Evolutionary conservation across 2,797 vertebrate genomes (phyloP).

Genomic region (Trachurus trachurus): DNA sequence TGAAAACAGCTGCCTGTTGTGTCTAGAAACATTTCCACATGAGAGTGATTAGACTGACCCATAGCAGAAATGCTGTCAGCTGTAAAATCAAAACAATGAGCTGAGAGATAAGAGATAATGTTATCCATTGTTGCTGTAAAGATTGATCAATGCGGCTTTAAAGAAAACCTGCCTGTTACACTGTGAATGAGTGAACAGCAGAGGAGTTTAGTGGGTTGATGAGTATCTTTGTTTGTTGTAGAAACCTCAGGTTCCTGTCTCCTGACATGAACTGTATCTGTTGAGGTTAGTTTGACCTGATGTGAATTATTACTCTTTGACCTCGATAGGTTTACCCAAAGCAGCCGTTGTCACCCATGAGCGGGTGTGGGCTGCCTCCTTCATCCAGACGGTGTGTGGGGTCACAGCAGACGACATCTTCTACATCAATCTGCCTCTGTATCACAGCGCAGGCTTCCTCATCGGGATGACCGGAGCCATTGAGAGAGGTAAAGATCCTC

Average conservation of each 20-base stretch:
- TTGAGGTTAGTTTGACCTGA: not conserved
- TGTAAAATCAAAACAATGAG: slow-evolving; percentile 16
- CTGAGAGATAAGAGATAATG: not conserved
- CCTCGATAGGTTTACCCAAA: slow-evolving; percentile 91
- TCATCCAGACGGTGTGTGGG: slow-evolving; percentile 70
- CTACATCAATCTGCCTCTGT: slow-evolving; percentile 91
- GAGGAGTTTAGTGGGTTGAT: not conserved
- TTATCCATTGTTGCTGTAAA: not conserved
- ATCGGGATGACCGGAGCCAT: slow-evolving; percentile 88
- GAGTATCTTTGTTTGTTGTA: not conserved
- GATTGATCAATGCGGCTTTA: not conserved
- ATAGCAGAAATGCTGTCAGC: not conserved
- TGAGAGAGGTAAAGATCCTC: slow-evolving; percentile 80
- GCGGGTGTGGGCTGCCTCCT: slow-evolving; percentile 83
- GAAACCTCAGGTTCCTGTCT: not conserved
- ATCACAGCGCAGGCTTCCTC: slow-evolving; percentile 92
- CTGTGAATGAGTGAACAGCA: not conserved
- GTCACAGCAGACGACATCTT: slow-evolving; percentile 86
- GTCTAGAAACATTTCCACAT: not conserved
- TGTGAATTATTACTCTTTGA: not conserved
- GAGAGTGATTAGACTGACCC: slow-evolving; percentile 1
- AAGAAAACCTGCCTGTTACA: not conserved
- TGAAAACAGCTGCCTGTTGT: not conserved
- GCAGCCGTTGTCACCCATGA: slow-evolving; percentile 90
- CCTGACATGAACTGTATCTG: not conserved